These are phyloP conservation scores for Drosophila mercatorum DNA, from an alignment of 2,888 invertebrate genomes.

Conservation along the genomic window DNA sequence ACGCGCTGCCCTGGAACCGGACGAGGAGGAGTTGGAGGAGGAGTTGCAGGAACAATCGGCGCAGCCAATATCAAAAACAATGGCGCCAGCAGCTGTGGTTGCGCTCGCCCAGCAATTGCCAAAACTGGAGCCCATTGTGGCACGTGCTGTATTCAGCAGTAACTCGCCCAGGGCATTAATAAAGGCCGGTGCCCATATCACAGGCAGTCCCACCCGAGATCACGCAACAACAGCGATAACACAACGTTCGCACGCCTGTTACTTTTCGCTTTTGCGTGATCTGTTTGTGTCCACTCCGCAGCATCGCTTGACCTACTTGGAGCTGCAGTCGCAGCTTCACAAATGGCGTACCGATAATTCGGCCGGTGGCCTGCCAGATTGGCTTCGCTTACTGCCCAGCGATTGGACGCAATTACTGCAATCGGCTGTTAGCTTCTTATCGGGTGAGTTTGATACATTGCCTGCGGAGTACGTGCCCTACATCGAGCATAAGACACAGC, in stretches of 20 bases:
- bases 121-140: conserved; percentile 73
- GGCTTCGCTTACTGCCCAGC: conserved; percentile 83
- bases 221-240: conserved; percentile 68
- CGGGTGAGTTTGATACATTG: conserved; percentile 92
- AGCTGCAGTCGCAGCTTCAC: conserved; percentile 90
- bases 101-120: conserved; percentile 48
- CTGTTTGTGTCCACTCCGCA: conserved; percentile 94
- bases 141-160: conserved; percentile 16
- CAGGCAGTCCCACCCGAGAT: conserved; percentile 62
- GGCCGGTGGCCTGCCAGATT: conserved; percentile 87
- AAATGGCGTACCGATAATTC: conserved; percentile 87
- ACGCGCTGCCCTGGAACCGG: conserved; percentile 48
- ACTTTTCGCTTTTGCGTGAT: conserved; percentile 94
- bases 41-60: conserved; percentile 43
- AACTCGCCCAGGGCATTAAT: conserved; percentile 29
- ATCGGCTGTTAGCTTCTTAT: conserved; percentile 92
- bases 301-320: conserved; percentile 91
- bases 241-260: conserved; percentile 91
- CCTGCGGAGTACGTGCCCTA: conserved; percentile 95
- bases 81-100: conserved; percentile 10
- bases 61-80: conserved; percentile 32
- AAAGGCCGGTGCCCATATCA: conserved; percentile 53
- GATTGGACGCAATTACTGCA: conserved; percentile 91
- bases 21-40: conserved; percentile 46
- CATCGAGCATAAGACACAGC: conserved; percentile 91